Conservation (phyloP, 2,797 vertebrate species). For the Leptodactylus fallax region DNA sequence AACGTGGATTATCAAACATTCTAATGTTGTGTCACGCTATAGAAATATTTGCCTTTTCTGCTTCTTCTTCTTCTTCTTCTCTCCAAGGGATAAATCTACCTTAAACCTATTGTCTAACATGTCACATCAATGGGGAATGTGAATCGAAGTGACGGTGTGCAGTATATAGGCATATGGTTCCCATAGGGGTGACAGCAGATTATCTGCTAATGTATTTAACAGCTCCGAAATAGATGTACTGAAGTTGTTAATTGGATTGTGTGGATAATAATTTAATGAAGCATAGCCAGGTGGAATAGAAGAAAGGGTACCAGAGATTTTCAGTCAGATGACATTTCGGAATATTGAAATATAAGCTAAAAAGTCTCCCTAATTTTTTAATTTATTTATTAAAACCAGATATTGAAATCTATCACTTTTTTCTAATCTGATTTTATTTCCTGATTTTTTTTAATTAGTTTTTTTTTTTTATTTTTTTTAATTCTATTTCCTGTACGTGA, state of each 20-base stretch:
- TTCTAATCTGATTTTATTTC: too few relatives aligned
- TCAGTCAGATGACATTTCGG: too few relatives aligned
- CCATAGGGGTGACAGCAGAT: constrained; percentile 26
- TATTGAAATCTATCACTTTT: too few relatives aligned
- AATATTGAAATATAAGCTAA: too few relatives aligned
- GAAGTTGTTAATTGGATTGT: constrained; percentile 54
- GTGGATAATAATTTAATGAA: background rate
- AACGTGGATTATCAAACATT: background rate
- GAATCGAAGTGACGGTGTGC: background rate
- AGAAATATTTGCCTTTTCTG: background rate
- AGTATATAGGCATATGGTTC: constrained; percentile 31
- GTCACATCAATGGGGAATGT: background rate
- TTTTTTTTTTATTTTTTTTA: too few relatives aligned
- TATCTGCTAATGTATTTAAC: constrained; percentile 33
- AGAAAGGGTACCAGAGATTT: background rate
- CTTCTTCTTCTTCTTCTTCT: background rate
- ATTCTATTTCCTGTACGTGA: too few relatives aligned
- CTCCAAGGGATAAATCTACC: background rate
- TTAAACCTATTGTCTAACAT: background rate
- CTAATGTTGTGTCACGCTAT: background rate
- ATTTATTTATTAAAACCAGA: too few relatives aligned
- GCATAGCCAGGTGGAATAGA: background rate
- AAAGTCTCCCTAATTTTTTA: background rate
- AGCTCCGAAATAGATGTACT: constrained; percentile 41
- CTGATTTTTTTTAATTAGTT: too few relatives aligned